Percentiles rank a stretch among this genome's conserved stretches.
phyloP scores from a whole-genome alignment of 2,797 vertebrate species.

The Knipowitschia caucasica region DNA sequence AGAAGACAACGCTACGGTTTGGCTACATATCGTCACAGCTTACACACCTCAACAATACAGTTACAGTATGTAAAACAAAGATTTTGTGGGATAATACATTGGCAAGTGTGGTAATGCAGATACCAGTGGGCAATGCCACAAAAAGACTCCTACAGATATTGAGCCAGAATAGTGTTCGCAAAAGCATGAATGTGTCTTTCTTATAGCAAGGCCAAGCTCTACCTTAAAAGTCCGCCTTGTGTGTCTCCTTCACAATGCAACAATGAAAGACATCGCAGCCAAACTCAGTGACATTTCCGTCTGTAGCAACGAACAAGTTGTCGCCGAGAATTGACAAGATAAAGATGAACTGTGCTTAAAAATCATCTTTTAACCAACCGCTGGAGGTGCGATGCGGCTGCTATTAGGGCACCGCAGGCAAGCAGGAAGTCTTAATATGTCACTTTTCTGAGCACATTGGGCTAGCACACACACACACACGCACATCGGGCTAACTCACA shows the following conservation, averaged over 20 bases:
- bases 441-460: slow-evolving; percentile 12
- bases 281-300: slow-evolving; percentile 70
- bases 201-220: slow-evolving; percentile 24
- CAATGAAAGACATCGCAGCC: slow-evolving; percentile 61
- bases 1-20: background rate
- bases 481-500: slow-evolving; percentile 1
- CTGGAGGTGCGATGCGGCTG: slow-evolving; percentile 53
- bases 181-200: slow-evolving; percentile 18
- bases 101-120: too few relatives aligned
- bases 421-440: slow-evolving; percentile 37
- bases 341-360: slow-evolving; percentile 57
- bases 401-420: slow-evolving; percentile 58
- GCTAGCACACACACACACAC: slow-evolving; percentile 14
- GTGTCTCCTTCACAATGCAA: slow-evolving; percentile 46
- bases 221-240: slow-evolving; percentile 39
- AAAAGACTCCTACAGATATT: too few relatives aligned
- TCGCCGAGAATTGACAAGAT: slow-evolving; percentile 65
- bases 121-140: too few relatives aligned
- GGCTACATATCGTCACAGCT: too few relatives aligned
- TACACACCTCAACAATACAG: background rate
- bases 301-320: slow-evolving; percentile 64
- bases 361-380: slow-evolving; percentile 54
- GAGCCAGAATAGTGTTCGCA: slow-evolving; percentile 15
- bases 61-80: too few relatives aligned
- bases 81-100: too few relatives aligned